These are phyloP conservation scores for Megaptera novaeangliae DNA, from an alignment of 2,113 vertebrate species.

Conservation along the genomic window DNA sequence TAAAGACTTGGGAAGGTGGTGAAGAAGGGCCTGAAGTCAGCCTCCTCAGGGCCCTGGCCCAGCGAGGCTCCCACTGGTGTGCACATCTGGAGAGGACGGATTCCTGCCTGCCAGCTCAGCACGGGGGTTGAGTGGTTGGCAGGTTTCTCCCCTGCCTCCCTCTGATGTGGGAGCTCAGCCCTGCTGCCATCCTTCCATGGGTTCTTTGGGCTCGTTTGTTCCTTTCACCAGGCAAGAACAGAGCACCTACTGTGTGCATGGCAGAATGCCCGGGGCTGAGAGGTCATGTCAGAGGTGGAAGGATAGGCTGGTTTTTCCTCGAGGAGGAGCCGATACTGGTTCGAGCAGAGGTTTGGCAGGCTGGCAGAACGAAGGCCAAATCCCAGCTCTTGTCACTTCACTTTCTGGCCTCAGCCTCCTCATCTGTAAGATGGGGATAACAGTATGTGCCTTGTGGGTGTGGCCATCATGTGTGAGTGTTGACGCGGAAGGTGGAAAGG, in stretches of 20 bases:
- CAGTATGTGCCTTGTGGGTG: not conserved
- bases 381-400: not conserved
- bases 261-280: not conserved
- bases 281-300: not conserved
- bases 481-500: not conserved
- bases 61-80: accelerated
- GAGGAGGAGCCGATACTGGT: too few species aligned
- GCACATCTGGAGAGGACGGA: accelerated
- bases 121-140: not conserved
- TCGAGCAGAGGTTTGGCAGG: not conserved
- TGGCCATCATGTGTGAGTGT: too few species aligned
- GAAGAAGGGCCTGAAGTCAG: not conserved
- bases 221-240: not conserved
- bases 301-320: not conserved
- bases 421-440: not conserved
- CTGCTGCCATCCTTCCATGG: accelerated
- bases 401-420: not conserved
- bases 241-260: not conserved
- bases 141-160: not conserved
- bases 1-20: not conserved
- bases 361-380: not conserved
- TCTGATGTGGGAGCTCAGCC: not conserved
- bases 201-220: not conserved
- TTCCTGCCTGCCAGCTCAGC: not conserved
- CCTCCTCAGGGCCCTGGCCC: not conserved